Conservation (phyloP, 2,797 vertebrate species). For the Anolis apletophallus region DNA sequence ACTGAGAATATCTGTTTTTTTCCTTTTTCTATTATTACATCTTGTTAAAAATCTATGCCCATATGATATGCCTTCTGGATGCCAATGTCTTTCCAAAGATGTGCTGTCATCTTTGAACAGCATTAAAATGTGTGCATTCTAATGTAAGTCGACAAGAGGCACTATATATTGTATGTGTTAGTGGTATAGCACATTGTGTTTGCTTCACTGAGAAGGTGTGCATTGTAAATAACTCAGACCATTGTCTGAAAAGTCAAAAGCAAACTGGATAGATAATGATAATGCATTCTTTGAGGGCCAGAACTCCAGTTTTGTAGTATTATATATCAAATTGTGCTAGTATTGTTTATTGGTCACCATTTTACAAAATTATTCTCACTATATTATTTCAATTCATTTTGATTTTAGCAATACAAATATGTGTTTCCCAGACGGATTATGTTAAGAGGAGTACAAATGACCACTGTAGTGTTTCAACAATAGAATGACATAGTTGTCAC, state of each 20-base stretch:
- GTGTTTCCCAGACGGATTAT: constrained; percentile 46
- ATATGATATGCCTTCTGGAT: constrained; percentile 87
- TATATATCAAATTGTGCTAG: constrained; percentile 39
- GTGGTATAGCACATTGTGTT: constrained; percentile 63
- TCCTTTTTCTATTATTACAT: constrained; percentile 60
- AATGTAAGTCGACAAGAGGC: constrained; percentile 89
- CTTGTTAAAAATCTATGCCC: constrained; percentile 73
- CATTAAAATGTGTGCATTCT: constrained; percentile 84
- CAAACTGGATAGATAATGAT: constrained; percentile 50
- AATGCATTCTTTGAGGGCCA: constrained; percentile 40
- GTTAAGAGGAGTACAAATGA: constrained; percentile 46
- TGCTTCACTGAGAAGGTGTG: constrained; percentile 67
- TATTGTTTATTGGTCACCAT: constrained; percentile 30
- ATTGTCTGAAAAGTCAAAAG: constrained; percentile 63
- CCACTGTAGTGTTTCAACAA: constrained; percentile 29
- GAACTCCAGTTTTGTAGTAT: constrained; percentile 36
- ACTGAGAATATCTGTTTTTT: constrained; percentile 44
- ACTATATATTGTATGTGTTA: constrained; percentile 81
- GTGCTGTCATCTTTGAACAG: constrained; percentile 88
- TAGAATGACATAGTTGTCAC: constrained; percentile 2
- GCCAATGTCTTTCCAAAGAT: constrained; percentile 89
- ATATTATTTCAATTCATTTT: constrained; percentile 24
- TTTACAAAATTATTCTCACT: constrained; percentile 40
- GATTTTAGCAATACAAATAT: constrained; percentile 25
- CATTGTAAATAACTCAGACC: constrained; percentile 60